Conservation (phyloP, 2,888 invertebrate species). For the Sipunculus nudus region DNA sequence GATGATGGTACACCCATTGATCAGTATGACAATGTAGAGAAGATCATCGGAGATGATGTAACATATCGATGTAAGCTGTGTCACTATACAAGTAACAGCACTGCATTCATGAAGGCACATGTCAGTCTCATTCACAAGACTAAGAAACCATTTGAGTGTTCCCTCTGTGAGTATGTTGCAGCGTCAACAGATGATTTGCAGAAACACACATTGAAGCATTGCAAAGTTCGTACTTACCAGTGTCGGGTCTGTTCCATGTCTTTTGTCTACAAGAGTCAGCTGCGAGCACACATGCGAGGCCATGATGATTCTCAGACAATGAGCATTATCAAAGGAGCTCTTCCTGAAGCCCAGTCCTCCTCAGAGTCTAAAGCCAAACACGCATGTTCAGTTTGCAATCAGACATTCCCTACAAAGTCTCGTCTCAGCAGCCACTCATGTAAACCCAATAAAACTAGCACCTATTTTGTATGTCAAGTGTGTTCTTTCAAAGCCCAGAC, state of each 20-base stretch:
- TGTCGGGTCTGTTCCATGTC: constrained; percentile 58
- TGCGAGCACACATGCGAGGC: constrained; percentile 63
- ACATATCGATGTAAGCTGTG: constrained; percentile 56
- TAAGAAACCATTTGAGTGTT: constrained; percentile 62
- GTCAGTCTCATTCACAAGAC: constrained; percentile 60
- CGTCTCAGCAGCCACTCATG: too few relatives aligned
- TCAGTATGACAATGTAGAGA: constrained; percentile 53
- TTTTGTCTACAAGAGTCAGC: constrained; percentile 63
- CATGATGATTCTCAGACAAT: too few relatives aligned
- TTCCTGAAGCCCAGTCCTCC: too few relatives aligned
- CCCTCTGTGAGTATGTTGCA: constrained; percentile 58
- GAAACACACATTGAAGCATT: constrained; percentile 63
- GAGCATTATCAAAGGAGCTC: too few relatives aligned
- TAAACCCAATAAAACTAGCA: too few relatives aligned
- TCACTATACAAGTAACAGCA: constrained; percentile 55
- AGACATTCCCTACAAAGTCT: too few relatives aligned
- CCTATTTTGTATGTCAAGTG: too few relatives aligned
- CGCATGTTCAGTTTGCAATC: constrained; percentile 32
- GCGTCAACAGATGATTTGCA: constrained; percentile 56
- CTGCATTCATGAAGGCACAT: constrained; percentile 52
- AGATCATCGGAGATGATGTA: constrained; percentile 39
- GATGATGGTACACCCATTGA: constrained; percentile 35
- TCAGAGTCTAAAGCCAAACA: too few relatives aligned
- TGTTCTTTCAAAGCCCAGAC: too few relatives aligned
- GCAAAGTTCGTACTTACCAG: constrained; percentile 59